phyloP scores from a whole-genome alignment of 2,113 vertebrate genomes.

The Gorsachius goisagi region DNA sequence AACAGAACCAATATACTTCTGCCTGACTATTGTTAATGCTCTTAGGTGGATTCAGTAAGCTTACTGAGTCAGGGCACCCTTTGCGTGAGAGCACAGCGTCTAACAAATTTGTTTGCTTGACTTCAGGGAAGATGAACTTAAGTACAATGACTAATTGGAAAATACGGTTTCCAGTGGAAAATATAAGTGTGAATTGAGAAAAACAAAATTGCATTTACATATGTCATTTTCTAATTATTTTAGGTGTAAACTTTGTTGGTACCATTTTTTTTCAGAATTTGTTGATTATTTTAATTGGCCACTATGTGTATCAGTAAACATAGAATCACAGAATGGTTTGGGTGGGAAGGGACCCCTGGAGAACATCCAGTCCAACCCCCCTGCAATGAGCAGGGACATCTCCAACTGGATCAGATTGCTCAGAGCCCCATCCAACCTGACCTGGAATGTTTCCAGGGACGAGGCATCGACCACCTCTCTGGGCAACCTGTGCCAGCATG shows the following conservation, averaged over 20 bases:
- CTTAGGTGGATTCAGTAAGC: neutral
- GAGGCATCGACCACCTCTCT: neutral
- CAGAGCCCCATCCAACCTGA: accelerated
- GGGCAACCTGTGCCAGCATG: accelerated
- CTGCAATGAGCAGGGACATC: neutral
- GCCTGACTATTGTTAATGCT: neutral
- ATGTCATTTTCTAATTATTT: neutral
- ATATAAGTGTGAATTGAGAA: neutral
- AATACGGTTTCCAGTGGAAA: neutral
- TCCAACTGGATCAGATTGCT: accelerated
- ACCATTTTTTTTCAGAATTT: neutral
- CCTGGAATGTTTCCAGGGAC: neutral
- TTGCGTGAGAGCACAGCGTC: accelerated
- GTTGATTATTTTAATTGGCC: neutral
- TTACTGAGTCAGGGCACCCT: neutral
- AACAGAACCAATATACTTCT: neutral
- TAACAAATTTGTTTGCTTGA: neutral
- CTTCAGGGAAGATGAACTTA: neutral
- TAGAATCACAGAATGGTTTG: neutral
- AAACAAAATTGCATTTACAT: neutral
- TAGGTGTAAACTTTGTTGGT: neutral
- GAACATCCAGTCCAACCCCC: accelerated
- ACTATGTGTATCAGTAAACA: neutral
- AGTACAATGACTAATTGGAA: neutral
- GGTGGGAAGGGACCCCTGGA: neutral